Evolutionary conservation across 2,888 invertebrate species (phyloP).

Genomic region (Tromatobia lineatoria): DNA sequence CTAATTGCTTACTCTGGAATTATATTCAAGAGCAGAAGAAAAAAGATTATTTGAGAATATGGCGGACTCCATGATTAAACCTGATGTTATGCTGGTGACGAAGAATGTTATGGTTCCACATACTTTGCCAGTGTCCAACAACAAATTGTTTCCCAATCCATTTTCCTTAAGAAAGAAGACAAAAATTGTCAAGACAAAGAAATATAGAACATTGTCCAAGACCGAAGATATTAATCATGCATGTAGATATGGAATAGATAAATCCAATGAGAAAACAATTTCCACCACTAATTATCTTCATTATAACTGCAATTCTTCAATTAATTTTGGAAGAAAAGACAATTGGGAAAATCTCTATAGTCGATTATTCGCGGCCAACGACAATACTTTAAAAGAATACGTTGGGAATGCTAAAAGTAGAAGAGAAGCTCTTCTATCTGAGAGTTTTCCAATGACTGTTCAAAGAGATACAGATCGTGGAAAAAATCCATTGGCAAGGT

Average conservation of each 20-base stretch:
- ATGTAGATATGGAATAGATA: not conserved
- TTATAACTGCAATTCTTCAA: slow-evolving; percentile 4
- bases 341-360: not conserved
- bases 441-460: slow-evolving; percentile 6
- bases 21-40: not conserved
- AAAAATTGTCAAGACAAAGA: slow-evolving; percentile 41
- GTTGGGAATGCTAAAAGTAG: not conserved
- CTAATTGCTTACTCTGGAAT: slow-evolving; percentile 5
- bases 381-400: not conserved
- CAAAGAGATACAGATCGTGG: not conserved
- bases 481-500: slow-evolving; percentile 10
- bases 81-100: slow-evolving; percentile 65
- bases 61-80: slow-evolving; percentile 59
- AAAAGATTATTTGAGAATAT: slow-evolving; percentile 4
- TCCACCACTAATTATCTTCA: not conserved
- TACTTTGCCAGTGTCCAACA: slow-evolving; percentile 46
- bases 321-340: slow-evolving; percentile 8
- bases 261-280: not conserved
- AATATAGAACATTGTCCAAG: not conserved
- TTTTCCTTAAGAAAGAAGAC: slow-evolving; percentile 33
- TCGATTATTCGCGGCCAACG: not conserved
- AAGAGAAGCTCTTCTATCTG: slow-evolving; percentile 1
- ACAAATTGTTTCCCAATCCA: slow-evolving; percentile 34
- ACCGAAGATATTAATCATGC: not conserved
- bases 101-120: slow-evolving; percentile 68